Percentiles rank a stretch among this genome's conserved stretches.
phyloP scores from a whole-genome alignment of 2,797 vertebrate genomes.

The Cuculus canorus region DNA sequence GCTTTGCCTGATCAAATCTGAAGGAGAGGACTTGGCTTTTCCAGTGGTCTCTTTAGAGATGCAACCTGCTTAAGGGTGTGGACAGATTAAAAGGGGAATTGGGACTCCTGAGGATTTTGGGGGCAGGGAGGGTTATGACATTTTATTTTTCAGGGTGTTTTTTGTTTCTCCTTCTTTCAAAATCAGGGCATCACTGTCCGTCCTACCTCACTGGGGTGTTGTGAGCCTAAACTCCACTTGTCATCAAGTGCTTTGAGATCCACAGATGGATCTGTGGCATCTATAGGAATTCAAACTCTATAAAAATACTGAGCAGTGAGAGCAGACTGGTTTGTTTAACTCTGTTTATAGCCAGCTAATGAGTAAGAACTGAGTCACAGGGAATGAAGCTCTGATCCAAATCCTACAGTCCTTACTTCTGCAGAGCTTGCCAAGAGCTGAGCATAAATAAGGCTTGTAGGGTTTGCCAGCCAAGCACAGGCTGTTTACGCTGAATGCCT shows the following conservation, averaged over 20 bases:
- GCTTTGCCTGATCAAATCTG: background rate
- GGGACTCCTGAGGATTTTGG: background rate
- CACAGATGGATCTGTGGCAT: background rate
- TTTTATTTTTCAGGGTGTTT: background rate
- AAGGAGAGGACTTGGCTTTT: background rate
- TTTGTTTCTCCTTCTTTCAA: background rate
- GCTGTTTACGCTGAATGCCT: background rate
- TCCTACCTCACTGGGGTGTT: constrained; percentile 24
- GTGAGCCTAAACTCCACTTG: background rate
- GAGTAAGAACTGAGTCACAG: constrained; percentile 47
- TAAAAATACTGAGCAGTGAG: background rate
- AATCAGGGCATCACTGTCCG: background rate
- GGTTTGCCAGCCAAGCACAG: constrained; percentile 35
- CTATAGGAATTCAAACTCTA: background rate
- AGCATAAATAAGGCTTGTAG: background rate
- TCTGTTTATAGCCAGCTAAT: constrained; percentile 47
- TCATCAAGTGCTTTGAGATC: constrained; percentile 7
- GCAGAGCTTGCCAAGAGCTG: constrained; percentile 28
- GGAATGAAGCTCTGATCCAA: background rate
- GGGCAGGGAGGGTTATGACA: background rate
- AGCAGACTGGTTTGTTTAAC: constrained; percentile 20
- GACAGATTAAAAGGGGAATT: background rate
- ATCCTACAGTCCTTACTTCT: constrained; percentile 19
- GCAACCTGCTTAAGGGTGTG: background rate
- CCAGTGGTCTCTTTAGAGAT: background rate